Evolutionary conservation across 2,797 vertebrate genomes (phyloP), one percentile per base, ranked within the genome.

Genomic region (Syngnathus acus): DNA sequence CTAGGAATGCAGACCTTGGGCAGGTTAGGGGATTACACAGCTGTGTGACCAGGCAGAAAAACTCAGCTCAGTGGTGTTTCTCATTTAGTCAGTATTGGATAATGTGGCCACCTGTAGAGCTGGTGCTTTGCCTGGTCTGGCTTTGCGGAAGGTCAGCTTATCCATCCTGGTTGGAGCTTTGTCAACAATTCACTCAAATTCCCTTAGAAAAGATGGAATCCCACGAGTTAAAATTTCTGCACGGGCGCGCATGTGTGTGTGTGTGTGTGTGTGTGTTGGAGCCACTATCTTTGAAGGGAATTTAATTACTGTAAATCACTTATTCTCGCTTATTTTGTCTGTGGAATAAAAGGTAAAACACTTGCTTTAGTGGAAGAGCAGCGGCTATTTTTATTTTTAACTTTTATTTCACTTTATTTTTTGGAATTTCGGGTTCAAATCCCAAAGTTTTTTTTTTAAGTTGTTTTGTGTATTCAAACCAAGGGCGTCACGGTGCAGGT

Each of bases 51-150:
- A 58, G 37, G 55, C 32, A 19, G 55, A 58, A 58, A 58, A 58
- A 58, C 32, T 37, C 32, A 17, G 17, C 55, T 14, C 55, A 58
- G 16, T 38, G 32, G 55, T 38, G 37, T 58, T 58, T 32, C 55
- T 38, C 32, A 38, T 58, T 58, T 58, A 58, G 55, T 58, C 32
- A 58, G 32, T 58, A 14, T 14, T 7, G 32, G 32, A 58, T 58
- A 58, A 58, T 38, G 6, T 37, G 9, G 55, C 55, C 55, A 58
- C 32, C 55, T 58, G 55, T 58, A 58, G 55, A 38, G 55, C 55
- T 58, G 55, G 32, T 58, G 32, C 6, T 58, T 58, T 58, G 55
- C 32, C 14, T 14, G 55, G 55, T 9, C 32, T 19, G 26, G 55
- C 32, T 38, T 58, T 58, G 55, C 19, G 32, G 55, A 58, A 58